These are phyloP conservation scores for Notoglanidium macrostoma DNA, from an alignment of 2,797 vertebrate genomes.

Conservation along the genomic window DNA sequence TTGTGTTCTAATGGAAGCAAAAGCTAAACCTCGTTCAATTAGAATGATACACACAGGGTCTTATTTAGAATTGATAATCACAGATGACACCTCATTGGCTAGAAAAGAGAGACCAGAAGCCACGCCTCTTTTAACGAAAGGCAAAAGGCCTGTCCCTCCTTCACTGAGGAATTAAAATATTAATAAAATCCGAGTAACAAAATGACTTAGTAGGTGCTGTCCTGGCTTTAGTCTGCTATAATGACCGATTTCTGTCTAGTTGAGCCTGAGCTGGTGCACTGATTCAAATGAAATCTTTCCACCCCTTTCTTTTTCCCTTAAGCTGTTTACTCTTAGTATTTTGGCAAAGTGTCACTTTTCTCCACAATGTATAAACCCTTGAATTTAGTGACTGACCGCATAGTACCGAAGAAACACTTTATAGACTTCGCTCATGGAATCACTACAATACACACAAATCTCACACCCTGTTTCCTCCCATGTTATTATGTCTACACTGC, in stretches of 20 bases:
- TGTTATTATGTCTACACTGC: not conserved
- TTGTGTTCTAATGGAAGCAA: not conserved
- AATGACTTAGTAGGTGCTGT: not conserved
- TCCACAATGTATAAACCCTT: conserved; percentile 7
- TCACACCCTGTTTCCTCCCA: conserved; percentile 8
- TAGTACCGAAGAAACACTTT: conserved; percentile 7
- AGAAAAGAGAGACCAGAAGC: not conserved
- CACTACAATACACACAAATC: conserved; percentile 3
- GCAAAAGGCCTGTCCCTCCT: not conserved
- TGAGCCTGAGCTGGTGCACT: not conserved
- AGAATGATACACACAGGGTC: not conserved
- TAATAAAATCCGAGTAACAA: not conserved
- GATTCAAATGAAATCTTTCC: not conserved
- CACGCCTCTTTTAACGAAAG: not conserved
- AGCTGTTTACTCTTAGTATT: not conserved
- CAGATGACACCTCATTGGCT: not conserved
- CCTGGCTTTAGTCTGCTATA: not conserved
- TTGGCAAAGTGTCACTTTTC: conserved; percentile 27
- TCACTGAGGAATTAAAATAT: not conserved
- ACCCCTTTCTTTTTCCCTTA: too few relatives aligned
- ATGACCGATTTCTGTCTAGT: not conserved
- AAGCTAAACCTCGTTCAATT: not conserved
- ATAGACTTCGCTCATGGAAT: not conserved
- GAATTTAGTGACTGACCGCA: conserved; percentile 10
- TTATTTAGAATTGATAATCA: not conserved